phyloP scores from a whole-genome alignment of 2,888 invertebrate species.

The Drepanosiphum platanoidis region DNA sequence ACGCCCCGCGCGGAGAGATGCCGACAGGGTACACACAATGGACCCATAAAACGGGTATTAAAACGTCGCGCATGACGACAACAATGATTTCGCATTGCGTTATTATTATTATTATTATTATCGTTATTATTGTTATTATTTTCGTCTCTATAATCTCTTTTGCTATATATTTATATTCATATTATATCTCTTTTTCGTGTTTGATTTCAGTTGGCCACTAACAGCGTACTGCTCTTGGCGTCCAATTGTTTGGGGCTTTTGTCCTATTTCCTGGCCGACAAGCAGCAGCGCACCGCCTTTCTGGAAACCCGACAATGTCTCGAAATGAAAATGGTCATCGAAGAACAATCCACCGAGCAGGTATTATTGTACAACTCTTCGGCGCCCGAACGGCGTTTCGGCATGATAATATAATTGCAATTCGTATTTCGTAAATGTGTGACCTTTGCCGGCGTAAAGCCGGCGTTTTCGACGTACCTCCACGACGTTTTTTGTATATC shows the following conservation, averaged over 20 bases:
- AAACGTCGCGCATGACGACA: background rate
- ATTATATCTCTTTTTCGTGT: conserved; percentile 18
- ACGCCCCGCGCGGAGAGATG: background rate
- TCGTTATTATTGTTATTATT: background rate
- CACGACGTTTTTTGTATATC: too few species aligned
- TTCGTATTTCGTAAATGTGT: too few species aligned
- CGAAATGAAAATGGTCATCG: conserved; percentile 90
- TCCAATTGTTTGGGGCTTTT: conserved; percentile 81
- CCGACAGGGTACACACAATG: conserved; percentile 19
- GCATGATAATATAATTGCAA: too few species aligned
- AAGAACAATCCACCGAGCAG: conserved; percentile 93
- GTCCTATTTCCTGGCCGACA: conserved; percentile 80
- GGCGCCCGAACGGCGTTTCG: too few species aligned
- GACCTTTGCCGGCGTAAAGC: too few species aligned
- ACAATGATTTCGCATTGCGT: conserved; percentile 26
- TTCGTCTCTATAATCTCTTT: too few species aligned
- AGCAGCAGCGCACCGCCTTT: conserved; percentile 88
- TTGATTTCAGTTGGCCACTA: conserved; percentile 78
- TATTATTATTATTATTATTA: background rate
- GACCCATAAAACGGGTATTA: conserved; percentile 21
- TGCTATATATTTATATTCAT: background rate
- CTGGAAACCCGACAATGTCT: conserved; percentile 90
- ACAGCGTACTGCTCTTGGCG: conserved; percentile 76
- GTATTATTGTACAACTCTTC: too few species aligned
- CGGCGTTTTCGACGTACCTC: too few species aligned